Evolutionary conservation across 1,140 invertebrate species (phyloP).

Genomic region (Periplaneta americana): DNA sequence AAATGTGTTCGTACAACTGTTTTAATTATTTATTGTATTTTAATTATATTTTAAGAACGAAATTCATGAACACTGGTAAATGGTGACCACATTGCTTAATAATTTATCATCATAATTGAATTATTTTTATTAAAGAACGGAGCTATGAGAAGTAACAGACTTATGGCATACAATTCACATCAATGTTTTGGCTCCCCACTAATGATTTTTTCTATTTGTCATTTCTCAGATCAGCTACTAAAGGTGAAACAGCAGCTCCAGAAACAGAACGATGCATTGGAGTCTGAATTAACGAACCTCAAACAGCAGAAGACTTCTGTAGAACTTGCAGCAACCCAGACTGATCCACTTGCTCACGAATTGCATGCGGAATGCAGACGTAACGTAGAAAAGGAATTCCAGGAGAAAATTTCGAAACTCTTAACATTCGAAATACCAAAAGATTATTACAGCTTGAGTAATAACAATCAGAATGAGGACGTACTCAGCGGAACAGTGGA

Average conservation of each 20-base stretch:
- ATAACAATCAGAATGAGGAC: neutral
- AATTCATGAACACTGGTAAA: too few relatives aligned
- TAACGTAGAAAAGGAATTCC: neutral
- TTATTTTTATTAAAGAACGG: too few relatives aligned
- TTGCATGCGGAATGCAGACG: neutral
- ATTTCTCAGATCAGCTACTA: slow-evolving; percentile 47
- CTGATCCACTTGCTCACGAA: slow-evolving; percentile 6
- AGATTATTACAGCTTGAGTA: neutral
- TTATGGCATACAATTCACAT: too few relatives aligned
- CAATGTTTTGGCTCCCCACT: neutral
- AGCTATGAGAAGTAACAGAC: too few relatives aligned
- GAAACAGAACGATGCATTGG: slow-evolving; percentile 43
- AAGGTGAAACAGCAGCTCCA: slow-evolving; percentile 55
- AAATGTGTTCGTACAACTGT: too few relatives aligned
- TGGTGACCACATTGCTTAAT: too few relatives aligned
- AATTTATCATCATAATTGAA: too few relatives aligned
- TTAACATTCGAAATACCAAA: neutral
- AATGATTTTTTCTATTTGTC: neutral
- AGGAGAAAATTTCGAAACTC: neutral
- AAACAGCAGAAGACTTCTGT: slow-evolving; percentile 17
- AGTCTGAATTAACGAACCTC: slow-evolving; percentile 36
- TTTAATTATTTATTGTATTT: too few relatives aligned
- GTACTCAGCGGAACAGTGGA: slow-evolving; percentile 26
- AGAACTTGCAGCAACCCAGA: slow-evolving; percentile 22
- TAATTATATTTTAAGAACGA: too few relatives aligned